Conservation (phyloP, 53 echinoderm and acorn worm genomes). For the Pentamera pediparva region DNA sequence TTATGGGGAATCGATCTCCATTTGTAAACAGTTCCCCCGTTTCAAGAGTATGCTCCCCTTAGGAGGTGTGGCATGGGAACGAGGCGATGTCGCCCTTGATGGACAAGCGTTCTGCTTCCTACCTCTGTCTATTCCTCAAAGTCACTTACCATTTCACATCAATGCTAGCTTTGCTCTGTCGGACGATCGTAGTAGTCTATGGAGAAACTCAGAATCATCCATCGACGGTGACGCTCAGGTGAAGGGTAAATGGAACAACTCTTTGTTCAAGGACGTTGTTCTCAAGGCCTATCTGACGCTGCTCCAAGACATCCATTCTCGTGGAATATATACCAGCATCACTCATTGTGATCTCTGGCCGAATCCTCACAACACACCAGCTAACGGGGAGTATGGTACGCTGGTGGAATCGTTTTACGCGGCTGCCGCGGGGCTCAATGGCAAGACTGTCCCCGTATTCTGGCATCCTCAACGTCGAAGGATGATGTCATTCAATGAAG, state of each 20-base stretch:
- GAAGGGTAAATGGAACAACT: constrained; percentile 40
- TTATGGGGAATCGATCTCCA: too few species aligned
- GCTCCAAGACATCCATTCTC: not conserved
- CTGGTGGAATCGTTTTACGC: not conserved
- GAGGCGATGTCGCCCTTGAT: not conserved
- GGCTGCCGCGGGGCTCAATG: constrained; percentile 11
- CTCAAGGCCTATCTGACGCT: constrained; percentile 40
- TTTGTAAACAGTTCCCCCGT: too few species aligned
- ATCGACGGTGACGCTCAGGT: not conserved
- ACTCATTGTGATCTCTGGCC: constrained; percentile 22
- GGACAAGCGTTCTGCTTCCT: constrained; percentile 47
- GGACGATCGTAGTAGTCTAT: constrained; percentile 34
- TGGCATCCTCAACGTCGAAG: not conserved
- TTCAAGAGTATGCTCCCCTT: constrained; percentile 62
- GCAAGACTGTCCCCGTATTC: constrained; percentile 1
- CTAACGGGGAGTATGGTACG: constrained; percentile 21
- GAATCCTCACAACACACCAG: constrained; percentile 13
- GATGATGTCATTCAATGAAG: not conserved
- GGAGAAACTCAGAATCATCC: not conserved
- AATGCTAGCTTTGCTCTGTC: constrained; percentile 43
- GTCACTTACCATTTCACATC: constrained; percentile 38
- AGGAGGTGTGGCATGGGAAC: constrained; percentile 61
- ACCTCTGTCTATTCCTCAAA: constrained; percentile 38
- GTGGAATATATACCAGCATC: not conserved
- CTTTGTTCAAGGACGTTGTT: constrained; percentile 32